These are phyloP conservation scores for Pampusana beccarii DNA, from an alignment of 2,113 vertebrate genomes.

Conservation along the genomic window DNA sequence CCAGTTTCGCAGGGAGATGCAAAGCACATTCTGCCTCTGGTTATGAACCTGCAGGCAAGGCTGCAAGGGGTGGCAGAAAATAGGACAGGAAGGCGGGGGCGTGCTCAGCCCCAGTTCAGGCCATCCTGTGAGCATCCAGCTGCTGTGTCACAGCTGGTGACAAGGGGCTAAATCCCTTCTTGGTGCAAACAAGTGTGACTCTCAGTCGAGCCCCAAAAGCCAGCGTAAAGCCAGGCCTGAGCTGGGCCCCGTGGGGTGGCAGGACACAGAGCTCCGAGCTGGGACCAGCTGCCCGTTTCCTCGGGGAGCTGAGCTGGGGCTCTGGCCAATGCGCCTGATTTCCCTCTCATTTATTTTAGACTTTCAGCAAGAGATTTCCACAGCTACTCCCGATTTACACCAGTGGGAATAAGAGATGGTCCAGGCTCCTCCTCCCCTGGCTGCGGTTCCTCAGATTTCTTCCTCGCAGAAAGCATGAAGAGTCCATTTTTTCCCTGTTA, in stretches of 20 bases:
- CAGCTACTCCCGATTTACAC: conserved; percentile 39
- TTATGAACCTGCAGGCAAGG: background rate
- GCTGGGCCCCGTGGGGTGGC: background rate
- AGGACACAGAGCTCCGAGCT: background rate
- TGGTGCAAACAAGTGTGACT: background rate
- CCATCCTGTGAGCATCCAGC: background rate
- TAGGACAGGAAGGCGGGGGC: background rate
- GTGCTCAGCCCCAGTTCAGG: background rate
- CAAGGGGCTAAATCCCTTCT: background rate
- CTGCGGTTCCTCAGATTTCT: conserved; percentile 41
- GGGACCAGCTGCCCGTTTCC: conserved; percentile 9
- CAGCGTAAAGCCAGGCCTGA: background rate
- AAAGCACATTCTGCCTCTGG: background rate
- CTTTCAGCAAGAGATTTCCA: conserved; percentile 48
- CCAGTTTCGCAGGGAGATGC: background rate
- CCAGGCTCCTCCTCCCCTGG: conserved; percentile 40
- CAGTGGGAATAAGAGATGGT: conserved; percentile 4
- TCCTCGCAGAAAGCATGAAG: conserved; percentile 1
- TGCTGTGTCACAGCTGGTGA: background rate
- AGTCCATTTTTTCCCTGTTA: conserved; percentile 63
- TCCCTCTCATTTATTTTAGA: conserved; percentile 39
- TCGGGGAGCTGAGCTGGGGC: background rate
- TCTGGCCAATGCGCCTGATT: background rate
- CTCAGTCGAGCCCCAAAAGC: background rate
- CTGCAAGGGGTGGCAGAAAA: background rate